phyloP scores from a whole-genome alignment of 2,888 invertebrate genomes.

The Vesta saturnalis region DNA sequence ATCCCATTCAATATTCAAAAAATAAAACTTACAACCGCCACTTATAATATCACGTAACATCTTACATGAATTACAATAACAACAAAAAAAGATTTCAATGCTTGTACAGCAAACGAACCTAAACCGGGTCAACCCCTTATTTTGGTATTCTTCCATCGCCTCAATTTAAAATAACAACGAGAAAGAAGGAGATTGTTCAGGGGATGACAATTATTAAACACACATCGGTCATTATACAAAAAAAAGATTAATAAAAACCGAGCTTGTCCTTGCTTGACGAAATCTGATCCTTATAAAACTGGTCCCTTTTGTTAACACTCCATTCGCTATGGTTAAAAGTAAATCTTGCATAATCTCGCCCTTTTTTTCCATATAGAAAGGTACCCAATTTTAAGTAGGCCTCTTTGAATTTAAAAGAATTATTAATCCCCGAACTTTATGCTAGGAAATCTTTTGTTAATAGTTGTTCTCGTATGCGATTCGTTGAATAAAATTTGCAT shows the following conservation, averaged over 20 bases:
- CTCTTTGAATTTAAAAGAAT: constrained; percentile 19
- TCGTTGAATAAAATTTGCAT: constrained; percentile 14
- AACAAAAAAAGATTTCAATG: constrained; percentile 31
- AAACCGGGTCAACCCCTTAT: constrained; percentile 31
- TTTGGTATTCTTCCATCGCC: neutral
- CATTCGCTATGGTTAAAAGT: constrained; percentile 23
- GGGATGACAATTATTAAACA: constrained; percentile 21
- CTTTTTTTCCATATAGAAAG: constrained; percentile 15
- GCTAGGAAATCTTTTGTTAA: constrained; percentile 15
- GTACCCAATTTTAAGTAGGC: constrained; percentile 15
- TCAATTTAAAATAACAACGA: neutral
- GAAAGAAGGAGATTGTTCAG: constrained; percentile 9
- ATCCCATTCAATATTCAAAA: constrained; percentile 25
- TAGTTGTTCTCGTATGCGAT: neutral
- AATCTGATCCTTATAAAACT: constrained; percentile 37
- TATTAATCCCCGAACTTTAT: constrained; percentile 28
- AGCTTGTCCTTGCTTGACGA: constrained; percentile 33
- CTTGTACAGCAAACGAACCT: constrained; percentile 29
- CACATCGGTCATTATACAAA: constrained; percentile 22
- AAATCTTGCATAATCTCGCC: constrained; percentile 24
- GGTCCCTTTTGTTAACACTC: constrained; percentile 32
- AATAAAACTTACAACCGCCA: constrained; percentile 36
- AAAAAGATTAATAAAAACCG: constrained; percentile 34
- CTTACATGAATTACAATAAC: constrained; percentile 36
- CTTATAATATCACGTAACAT: constrained; percentile 38